Percentiles rank a stretch among this genome's conserved stretches.
Evolutionary conservation across 2,797 vertebrate species (phyloP).

Genomic region (Sciurus carolinensis): DNA sequence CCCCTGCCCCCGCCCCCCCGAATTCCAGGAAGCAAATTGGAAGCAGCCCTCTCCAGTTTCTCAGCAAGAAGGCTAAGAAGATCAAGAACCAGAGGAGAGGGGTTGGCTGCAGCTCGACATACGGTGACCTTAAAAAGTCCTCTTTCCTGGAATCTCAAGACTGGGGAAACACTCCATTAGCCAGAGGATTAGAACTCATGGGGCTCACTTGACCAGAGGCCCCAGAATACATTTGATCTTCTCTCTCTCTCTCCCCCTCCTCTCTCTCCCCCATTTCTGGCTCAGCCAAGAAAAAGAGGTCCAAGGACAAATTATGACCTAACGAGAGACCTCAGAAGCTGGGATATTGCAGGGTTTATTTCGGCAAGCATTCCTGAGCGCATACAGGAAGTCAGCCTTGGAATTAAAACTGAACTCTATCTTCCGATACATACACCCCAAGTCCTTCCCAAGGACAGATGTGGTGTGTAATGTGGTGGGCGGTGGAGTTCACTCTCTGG

Average conservation of each 20-base stretch:
- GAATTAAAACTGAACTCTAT: background rate
- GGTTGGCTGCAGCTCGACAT: background rate
- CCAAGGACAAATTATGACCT: constrained; percentile 49
- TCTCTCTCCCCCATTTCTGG: background rate
- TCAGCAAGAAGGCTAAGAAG: constrained; percentile 16
- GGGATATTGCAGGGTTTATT: background rate
- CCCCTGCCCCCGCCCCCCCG: background rate
- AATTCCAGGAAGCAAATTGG: constrained; percentile 79
- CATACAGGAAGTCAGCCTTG: background rate
- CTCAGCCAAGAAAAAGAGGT: constrained; percentile 9
- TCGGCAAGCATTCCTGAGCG: background rate
- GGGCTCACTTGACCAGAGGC: background rate
- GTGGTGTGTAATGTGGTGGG: background rate
- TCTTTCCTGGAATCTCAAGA: background rate
- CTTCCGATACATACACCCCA: background rate
- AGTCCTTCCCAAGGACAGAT: background rate
- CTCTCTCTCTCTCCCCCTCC: background rate
- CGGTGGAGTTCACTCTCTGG: background rate
- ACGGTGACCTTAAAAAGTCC: background rate
- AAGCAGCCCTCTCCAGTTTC: constrained; percentile 68
- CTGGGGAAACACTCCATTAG: background rate
- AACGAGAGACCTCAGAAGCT: background rate
- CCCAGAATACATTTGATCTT: constrained; percentile 1
- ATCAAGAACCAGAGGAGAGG: background rate
- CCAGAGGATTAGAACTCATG: background rate